phyloP scores from a whole-genome alignment of 2,797 vertebrate genomes.

The Paramormyrops hopkinsi region DNA sequence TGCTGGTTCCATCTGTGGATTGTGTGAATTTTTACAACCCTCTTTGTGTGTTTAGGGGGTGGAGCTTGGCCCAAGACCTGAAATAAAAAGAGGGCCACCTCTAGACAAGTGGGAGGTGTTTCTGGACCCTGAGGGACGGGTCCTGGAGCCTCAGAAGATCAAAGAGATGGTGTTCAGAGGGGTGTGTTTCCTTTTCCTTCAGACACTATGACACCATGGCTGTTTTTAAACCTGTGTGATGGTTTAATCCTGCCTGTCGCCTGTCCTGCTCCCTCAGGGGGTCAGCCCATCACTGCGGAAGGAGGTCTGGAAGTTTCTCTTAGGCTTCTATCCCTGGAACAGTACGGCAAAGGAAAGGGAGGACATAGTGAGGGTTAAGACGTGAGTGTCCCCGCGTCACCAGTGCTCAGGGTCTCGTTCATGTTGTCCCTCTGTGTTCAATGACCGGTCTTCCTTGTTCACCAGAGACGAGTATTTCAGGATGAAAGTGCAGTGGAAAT shows the following conservation, averaged over 20 bases:
- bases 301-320: constrained; percentile 82
- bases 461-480: constrained; percentile 82
- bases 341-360: constrained; percentile 71
- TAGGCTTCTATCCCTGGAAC: constrained; percentile 81
- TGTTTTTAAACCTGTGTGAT: background rate
- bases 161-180: constrained; percentile 78
- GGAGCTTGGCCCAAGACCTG: constrained; percentile 71
- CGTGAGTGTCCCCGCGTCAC: constrained; percentile 53
- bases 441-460: background rate
- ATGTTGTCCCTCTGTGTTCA: background rate
- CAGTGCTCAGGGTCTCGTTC: background rate
- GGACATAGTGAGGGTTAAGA: constrained; percentile 69
- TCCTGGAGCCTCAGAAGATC: constrained; percentile 61
- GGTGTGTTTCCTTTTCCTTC: constrained; percentile 51
- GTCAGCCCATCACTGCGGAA: constrained; percentile 64
- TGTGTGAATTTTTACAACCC: background rate
- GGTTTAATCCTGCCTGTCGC: background rate
- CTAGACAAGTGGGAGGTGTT: constrained; percentile 71
- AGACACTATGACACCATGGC: background rate
- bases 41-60: constrained; percentile 53
- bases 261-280: constrained; percentile 56
- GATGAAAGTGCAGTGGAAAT: constrained; percentile 93
- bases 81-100: constrained; percentile 61
- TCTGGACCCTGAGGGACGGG: constrained; percentile 69
- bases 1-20: background rate